Evolutionary conservation across 2,888 invertebrate species (phyloP).

Genomic region (Creontiades dilutus): DNA sequence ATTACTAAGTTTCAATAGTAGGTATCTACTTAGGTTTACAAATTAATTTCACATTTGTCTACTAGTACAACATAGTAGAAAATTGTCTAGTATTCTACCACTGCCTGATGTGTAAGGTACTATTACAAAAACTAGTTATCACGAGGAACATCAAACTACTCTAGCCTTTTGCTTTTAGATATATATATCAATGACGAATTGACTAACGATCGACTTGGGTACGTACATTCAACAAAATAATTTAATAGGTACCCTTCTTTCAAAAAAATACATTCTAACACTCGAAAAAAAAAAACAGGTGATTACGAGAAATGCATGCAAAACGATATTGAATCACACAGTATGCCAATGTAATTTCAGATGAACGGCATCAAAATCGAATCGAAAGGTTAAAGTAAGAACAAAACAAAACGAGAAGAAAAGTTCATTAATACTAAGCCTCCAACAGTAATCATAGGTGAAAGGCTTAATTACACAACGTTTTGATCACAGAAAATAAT

Average conservation of each 20-base stretch:
- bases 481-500: conserved; percentile 47
- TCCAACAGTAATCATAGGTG: neutral
- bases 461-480: neutral
- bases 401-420: neutral
- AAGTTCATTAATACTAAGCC: neutral
- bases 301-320: neutral
- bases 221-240: neutral
- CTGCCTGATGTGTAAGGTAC: neutral
- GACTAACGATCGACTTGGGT: neutral
- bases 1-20: too few species aligned
- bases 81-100: neutral
- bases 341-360: neutral
- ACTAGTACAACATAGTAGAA: too few species aligned
- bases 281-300: neutral
- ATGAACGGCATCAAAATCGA: neutral
- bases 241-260: neutral
- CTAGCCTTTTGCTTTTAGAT: neutral
- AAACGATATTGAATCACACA: neutral
- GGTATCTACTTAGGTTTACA: neutral
- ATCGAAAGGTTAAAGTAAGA: neutral
- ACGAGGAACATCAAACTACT: conserved; percentile 38
- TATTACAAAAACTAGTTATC: conserved; percentile 16
- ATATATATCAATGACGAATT: conserved; percentile 8
- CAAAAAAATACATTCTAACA: neutral
- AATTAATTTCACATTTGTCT: neutral